Conservation (phyloP, 2,113 vertebrate species). For the Calypte anna region DNA sequence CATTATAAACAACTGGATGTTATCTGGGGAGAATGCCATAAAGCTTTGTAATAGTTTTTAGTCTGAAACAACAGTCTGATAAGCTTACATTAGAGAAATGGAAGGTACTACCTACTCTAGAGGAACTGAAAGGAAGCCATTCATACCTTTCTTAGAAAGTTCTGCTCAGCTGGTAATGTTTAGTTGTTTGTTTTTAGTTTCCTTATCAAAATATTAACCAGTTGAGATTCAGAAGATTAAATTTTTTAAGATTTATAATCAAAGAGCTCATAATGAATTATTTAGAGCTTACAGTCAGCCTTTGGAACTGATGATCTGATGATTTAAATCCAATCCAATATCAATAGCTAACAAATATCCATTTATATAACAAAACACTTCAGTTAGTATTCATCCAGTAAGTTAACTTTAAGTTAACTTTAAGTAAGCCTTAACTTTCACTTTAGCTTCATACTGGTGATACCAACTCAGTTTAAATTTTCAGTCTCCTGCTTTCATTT, state of each 20-base stretch:
- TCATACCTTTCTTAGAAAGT: background rate
- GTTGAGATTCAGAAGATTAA: background rate
- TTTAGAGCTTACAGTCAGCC: background rate
- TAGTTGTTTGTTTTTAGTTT: background rate
- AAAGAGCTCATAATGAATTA: background rate
- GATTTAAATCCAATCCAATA: background rate
- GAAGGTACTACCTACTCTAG: background rate
- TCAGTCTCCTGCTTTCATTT: background rate
- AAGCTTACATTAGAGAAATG: background rate
- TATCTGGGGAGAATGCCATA: background rate
- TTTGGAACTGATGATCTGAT: background rate
- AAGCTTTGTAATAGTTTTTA: background rate
- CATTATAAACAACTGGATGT: background rate
- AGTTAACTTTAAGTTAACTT: background rate
- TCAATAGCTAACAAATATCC: background rate
- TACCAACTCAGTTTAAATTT: background rate
- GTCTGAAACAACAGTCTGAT: background rate
- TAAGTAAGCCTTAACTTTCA: background rate
- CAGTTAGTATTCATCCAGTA: background rate
- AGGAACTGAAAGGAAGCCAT: background rate
- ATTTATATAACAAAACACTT: background rate
- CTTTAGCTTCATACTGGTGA: background rate
- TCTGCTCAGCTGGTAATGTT: background rate
- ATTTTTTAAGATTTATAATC: background rate
- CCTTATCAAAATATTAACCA: background rate